Evolutionary conservation across 92 coral and sea anemone species (phyloP), one percentile per base, ranked within the genome.

Genomic region (Heteractis magnifica): DNA sequence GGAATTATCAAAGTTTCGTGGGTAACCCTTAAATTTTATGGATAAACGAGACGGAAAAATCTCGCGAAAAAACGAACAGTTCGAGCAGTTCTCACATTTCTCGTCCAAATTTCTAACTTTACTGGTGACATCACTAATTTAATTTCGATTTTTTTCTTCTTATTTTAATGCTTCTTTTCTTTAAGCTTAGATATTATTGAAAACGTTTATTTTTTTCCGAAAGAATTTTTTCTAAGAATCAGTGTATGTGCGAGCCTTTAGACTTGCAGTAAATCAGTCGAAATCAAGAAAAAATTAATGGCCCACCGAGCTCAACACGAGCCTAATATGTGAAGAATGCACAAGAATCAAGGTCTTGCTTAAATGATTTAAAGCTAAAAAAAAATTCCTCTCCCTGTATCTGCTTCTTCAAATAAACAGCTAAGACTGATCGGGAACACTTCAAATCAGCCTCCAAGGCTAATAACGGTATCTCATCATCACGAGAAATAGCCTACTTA

Each of bases 271-370:
- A 74, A 4, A 26, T 72, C 51, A 72, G 76, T 74, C 13, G 56
- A 74, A 74, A 74, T 13, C 55, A 62, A 18, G 70, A 23, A 62
- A n/a, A 62, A 74, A 74, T 0, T 0, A 34, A 34, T 49, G 49
- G 20, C 78, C 78, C 78, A 74, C 55, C 78, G 78, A 49, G 78
- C 78, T 74, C 78, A 49, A 74, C 78, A 74, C 78, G 58, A 74
- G 78, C 20, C 55, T 49, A 74, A 49, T 44, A 74, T 74, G 78
- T 49, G 21, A 74, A 74, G 78, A 74, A 74, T 74, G 78, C 56
- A 74, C 55, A 26, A 74, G 78, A 74, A 11, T 49, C 19, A 14
- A 16, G 77, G 4, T 74, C 78, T 49, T 7, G 13, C 19, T 12
- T 74, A 74, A 49, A 74, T 44, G 56, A 74, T 74, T 74, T 74